A percentile compares a stretch with the other conserved stretches of the same genome.
These are phyloP conservation scores for Drosophila acutilabella DNA, from an alignment of 2,888 invertebrate genomes.

Conservation along the genomic window DNA sequence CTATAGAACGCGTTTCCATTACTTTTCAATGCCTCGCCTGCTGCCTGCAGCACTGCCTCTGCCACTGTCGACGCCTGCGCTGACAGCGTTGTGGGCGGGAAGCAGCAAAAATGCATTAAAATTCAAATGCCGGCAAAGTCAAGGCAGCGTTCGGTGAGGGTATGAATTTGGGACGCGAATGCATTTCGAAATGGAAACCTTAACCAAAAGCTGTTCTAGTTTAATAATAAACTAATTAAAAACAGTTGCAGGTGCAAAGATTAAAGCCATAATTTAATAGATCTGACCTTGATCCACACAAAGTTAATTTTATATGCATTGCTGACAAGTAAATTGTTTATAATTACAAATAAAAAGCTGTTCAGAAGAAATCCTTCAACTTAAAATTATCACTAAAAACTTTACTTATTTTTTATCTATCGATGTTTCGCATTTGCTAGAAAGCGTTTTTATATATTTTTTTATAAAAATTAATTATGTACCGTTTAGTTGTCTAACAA, in stretches of 20 bases:
- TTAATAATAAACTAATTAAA: constrained; percentile 22
- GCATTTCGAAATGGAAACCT: constrained; percentile 8
- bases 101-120: constrained; percentile 65
- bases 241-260: constrained; percentile 36
- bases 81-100: constrained; percentile 49
- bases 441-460: neutral
- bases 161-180: constrained; percentile 7
- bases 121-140: constrained; percentile 76
- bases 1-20: constrained; percentile 24
- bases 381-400: neutral
- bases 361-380: neutral
- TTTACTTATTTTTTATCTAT: too few relatives aligned
- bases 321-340: neutral
- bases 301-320: neutral
- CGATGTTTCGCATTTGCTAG: neutral
- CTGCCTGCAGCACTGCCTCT: neutral
- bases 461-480: constrained; percentile 23
- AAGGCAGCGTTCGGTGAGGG: constrained; percentile 37
- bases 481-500: constrained; percentile 22
- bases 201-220: constrained; percentile 15
- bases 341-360: constrained; percentile 1
- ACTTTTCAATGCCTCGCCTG: constrained; percentile 14
- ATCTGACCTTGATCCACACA: constrained; percentile 17
- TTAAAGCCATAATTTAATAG: constrained; percentile 12
- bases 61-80: neutral